Percentiles rank a stretch among this genome's conserved stretches.
phyloP scores from a whole-genome alignment of 2,797 vertebrate species.

The Acanthurus leucopareius region DNA sequence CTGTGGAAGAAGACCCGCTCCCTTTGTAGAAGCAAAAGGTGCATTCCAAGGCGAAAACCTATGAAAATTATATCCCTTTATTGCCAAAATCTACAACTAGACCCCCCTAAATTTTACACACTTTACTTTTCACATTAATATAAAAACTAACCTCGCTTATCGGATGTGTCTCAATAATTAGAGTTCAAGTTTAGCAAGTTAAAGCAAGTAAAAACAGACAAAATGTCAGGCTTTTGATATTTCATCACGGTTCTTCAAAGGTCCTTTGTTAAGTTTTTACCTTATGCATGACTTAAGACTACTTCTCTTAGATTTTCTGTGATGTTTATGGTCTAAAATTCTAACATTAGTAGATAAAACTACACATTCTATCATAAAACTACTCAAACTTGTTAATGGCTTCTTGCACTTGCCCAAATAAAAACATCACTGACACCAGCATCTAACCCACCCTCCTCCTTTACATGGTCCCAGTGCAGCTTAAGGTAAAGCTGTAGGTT shows the following conservation, averaged over 20 bases:
- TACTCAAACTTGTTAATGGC: background rate
- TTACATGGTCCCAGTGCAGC: slow-evolving; percentile 23
- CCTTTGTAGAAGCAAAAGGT: too few species aligned
- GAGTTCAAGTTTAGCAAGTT: background rate
- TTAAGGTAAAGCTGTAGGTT: slow-evolving; percentile 30
- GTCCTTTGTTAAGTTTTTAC: background rate
- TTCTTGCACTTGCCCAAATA: slow-evolving; percentile 1
- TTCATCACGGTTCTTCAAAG: background rate
- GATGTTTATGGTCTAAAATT: background rate
- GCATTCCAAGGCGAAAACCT: too few species aligned
- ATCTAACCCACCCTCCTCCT: slow-evolving; percentile 25
- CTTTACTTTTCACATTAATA: too few species aligned
- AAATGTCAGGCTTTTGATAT: too few species aligned
- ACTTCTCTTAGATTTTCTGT: background rate
- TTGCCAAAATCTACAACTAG: too few species aligned
- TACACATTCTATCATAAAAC: background rate
- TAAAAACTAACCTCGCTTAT: background rate
- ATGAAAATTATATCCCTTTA: too few species aligned
- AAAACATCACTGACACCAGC: slow-evolving; percentile 24
- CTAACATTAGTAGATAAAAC: slow-evolving; percentile 1
- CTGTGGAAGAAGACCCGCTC: too few species aligned
- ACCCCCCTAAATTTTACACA: too few species aligned
- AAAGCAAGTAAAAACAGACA: background rate
- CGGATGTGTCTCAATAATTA: background rate
- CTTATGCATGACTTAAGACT: background rate